phyloP scores from a whole-genome alignment of 2,888 invertebrate species.

The Strigamia crassipes region DNA sequence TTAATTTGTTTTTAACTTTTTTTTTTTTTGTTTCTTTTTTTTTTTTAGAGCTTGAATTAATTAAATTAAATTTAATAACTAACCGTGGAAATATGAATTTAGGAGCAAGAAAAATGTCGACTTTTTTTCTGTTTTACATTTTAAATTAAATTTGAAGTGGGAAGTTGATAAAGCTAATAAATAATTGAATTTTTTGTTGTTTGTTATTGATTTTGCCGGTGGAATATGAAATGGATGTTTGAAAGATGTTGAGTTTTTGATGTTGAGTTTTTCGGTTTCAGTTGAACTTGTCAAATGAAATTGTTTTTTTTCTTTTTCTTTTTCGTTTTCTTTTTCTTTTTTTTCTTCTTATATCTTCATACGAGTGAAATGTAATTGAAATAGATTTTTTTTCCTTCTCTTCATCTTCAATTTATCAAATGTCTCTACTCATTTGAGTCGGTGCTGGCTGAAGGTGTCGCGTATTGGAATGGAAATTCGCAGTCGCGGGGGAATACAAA shows the following conservation, averaged over 20 bases:
- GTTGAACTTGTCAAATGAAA: constrained; percentile 5
- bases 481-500: not conserved
- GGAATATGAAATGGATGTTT: not conserved
- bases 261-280: not conserved
- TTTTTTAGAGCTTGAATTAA: too few relatives aligned
- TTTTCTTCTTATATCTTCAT: not conserved
- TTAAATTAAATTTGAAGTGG: too few relatives aligned
- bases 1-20: too few relatives aligned
- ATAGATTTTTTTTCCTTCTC: constrained; percentile 1
- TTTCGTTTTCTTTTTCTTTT: too few relatives aligned
- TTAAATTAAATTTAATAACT: too few relatives aligned
- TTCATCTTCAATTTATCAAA: constrained; percentile 18
- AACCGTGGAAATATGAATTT: too few relatives aligned
- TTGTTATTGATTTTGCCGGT: too few relatives aligned
- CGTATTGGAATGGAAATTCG: constrained; percentile 27
- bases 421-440: constrained; percentile 26
- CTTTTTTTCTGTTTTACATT: too few relatives aligned
- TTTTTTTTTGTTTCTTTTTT: too few relatives aligned
- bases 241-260: not conserved
- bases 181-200: too few relatives aligned
- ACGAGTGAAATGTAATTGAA: constrained; percentile 2
- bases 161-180: too few relatives aligned
- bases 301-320: not conserved
- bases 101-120: too few relatives aligned
- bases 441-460: constrained; percentile 7